A percentile compares a stretch with the other conserved stretches of the same genome.
Conservation (phyloP, 2,797 vertebrate genomes). For the Tangara arthus region DNA sequence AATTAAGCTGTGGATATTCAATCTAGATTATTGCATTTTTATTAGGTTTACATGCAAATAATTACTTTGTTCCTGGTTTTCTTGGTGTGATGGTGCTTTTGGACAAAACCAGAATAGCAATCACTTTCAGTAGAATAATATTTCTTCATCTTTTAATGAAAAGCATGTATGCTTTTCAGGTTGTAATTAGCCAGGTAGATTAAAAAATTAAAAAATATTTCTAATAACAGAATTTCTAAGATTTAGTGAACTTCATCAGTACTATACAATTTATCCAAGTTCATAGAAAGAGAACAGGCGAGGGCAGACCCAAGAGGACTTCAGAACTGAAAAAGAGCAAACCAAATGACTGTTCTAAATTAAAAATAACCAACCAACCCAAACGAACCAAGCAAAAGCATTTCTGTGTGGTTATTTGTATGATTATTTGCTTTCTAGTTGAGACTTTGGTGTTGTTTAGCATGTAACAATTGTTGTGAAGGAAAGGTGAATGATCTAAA, state of each 20-base stretch:
- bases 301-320: neutral
- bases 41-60: neutral
- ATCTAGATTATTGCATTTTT: neutral
- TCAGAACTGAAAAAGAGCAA: neutral
- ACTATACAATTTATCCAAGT: neutral
- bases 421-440: neutral
- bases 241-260: neutral
- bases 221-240: neutral
- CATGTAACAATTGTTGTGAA: neutral
- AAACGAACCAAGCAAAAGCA: neutral
- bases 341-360: neutral
- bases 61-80: neutral
- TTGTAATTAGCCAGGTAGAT: neutral
- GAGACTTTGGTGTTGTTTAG: neutral
- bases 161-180: neutral
- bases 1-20: neutral
- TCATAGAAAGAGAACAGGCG: neutral
- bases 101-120: neutral
- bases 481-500: neutral
- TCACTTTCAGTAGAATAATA: neutral
- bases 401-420: neutral
- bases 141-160: neutral
- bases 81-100: neutral
- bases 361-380: neutral
- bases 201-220: neutral